Evolutionary conservation across 30 jellyfish, hydroid and myxozoan species (phyloP), one percentile per base, ranked within the genome.

Genomic region (Haliclystus octoradiatus): DNA sequence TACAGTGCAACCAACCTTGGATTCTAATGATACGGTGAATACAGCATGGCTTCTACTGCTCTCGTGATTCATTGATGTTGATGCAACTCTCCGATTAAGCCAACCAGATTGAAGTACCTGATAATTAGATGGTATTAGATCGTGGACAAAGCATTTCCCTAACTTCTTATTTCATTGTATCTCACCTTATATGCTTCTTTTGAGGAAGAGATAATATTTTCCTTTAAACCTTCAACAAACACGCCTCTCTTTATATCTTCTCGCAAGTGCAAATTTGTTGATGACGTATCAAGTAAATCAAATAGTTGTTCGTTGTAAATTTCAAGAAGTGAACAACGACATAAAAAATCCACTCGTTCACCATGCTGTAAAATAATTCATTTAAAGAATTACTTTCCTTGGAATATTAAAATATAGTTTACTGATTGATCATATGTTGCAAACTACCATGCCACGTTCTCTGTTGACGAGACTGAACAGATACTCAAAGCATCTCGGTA

Each of bases 1-100:
- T n/a, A n/a, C n/a, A n/a, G n/a, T n/a, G n/a, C 9, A 25, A 9
- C 35, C 26, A 9, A 81, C 98, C 53, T 76, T 89, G 3, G 98
- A 89, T 62, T 82, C 93, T 0, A 89, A 65, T 2, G 95, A 70
- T 14, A 89, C 98, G 4, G 98, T 89, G 52, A 89, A 89, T 19
- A 89, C 98, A n/a, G 98, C 98, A 34, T 89, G 98, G 68, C 95
- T 81, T 15, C 98, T 85, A 73, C 98, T 89, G 83, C 98, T 89
- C 46, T 89, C 98, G 29, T 95, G 57, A 74, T 89, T 89, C 98
- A 89, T 89, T 30, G 98, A 89, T n/a, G 98, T 89, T 14, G 98
- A 89, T 5, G 98, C 98, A 28, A 89, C 98, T 63, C 98, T 51
- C 24, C 98, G 88, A 34, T 89, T 89, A 84, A 78, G 52, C 98